phyloP scores from a whole-genome alignment of 1,140 invertebrate species.

The Tetramorium simillimum region DNA sequence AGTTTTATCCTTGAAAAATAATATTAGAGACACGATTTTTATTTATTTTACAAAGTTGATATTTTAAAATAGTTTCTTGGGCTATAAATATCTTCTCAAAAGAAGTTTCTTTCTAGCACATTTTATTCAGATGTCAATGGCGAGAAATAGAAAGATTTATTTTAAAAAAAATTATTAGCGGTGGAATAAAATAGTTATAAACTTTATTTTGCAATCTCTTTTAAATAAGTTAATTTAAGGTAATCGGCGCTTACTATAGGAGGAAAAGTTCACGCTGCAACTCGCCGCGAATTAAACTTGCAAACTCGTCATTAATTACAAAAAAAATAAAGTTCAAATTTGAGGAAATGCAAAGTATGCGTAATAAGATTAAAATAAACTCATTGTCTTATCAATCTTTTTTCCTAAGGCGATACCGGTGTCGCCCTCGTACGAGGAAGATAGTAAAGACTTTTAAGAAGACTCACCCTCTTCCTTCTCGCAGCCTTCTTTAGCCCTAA shows the following conservation, averaged over 20 bases:
- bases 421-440: slow-evolving; percentile 83
- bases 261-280: background rate
- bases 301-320: background rate
- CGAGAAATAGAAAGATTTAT: background rate
- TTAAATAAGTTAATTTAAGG: background rate
- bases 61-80: background rate
- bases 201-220: background rate
- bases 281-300: background rate
- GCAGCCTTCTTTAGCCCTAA: slow-evolving; percentile 80
- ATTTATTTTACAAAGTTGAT: background rate
- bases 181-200: background rate
- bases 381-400: slow-evolving; percentile 65
- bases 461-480: slow-evolving; percentile 78
- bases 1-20: background rate
- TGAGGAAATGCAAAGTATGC: background rate
- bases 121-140: background rate
- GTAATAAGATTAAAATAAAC: slow-evolving; percentile 4
- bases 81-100: slow-evolving; percentile 16
- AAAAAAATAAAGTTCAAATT: background rate
- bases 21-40: background rate
- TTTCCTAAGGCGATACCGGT: slow-evolving; percentile 75
- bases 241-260: background rate
- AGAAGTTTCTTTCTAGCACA: background rate
- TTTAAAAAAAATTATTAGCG: background rate
- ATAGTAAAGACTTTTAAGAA: slow-evolving; percentile 84